phyloP scores from a whole-genome alignment of 2,888 invertebrate species.

The Caenorhabditis imperialis region DNA sequence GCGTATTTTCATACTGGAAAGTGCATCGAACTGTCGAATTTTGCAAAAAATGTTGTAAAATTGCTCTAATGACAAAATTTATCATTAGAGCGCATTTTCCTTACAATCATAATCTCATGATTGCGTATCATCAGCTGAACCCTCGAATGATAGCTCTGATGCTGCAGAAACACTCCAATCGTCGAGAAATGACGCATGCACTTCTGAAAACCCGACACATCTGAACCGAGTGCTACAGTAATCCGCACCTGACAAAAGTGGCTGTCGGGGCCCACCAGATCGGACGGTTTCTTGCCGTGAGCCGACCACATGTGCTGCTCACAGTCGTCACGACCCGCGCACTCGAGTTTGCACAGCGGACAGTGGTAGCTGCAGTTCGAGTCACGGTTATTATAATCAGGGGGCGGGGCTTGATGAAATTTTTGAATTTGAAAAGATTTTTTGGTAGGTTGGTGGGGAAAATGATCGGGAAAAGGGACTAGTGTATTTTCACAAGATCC shows the following conservation, averaged over 20 bases:
- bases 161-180: conserved; percentile 59
- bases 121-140: conserved; percentile 69
- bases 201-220: conserved; percentile 49
- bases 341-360: conserved; percentile 70
- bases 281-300: conserved; percentile 31
- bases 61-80: not conserved
- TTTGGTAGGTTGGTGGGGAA: too few relatives aligned
- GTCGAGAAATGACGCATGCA: conserved; percentile 71
- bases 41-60: conserved; percentile 3
- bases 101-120: conserved; percentile 56
- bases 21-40: not conserved
- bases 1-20: too few relatives aligned
- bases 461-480: too few relatives aligned
- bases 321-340: conserved; percentile 33
- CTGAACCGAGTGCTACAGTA: not conserved
- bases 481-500: too few relatives aligned
- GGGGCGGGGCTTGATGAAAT: too few relatives aligned
- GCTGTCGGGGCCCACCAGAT: not conserved
- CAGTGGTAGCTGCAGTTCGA: conserved; percentile 68
- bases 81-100: too few relatives aligned
- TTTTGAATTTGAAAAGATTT: too few relatives aligned
- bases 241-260: conserved; percentile 20
- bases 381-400: too few relatives aligned
- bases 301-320: conserved; percentile 14
- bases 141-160: conserved; percentile 75